A percentile compares a stretch with the other conserved stretches of the same genome.
These are phyloP conservation scores for Tenthredo amoena DNA, from an alignment of 2,888 invertebrate genomes.

Conservation along the genomic window DNA sequence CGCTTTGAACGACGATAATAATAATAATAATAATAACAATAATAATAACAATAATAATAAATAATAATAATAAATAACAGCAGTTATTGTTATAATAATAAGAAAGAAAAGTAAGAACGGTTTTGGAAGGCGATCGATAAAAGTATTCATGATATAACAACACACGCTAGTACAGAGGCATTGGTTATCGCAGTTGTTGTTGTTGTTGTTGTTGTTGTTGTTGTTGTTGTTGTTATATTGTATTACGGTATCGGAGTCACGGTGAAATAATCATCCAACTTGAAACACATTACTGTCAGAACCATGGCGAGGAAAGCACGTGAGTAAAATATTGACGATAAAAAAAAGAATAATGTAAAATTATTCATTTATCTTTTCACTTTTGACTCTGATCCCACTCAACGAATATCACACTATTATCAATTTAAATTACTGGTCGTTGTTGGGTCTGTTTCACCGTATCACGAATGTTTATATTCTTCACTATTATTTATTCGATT, in stretches of 20 bases:
- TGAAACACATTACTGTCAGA: background rate
- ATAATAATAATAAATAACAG: background rate
- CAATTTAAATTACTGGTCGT: no score
- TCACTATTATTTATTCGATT: no score
- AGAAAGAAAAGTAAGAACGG: background rate
- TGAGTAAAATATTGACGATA: constrained; percentile 34
- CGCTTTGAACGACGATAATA: background rate
- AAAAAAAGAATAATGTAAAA: background rate
- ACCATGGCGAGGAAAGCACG: constrained; percentile 48
- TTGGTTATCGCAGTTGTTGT: background rate
- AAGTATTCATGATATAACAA: background rate
- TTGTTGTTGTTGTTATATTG: background rate
- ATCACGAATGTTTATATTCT: no score
- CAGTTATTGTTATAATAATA: background rate
- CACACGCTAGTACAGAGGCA: background rate
- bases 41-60: background rate
- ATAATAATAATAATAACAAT: background rate
- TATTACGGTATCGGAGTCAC: background rate
- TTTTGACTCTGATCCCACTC: no score
- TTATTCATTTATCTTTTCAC: background rate
- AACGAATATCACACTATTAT: no score
- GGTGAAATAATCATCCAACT: background rate
- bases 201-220: background rate
- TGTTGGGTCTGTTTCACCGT: no score
- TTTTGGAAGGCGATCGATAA: background rate